A percentile compares a stretch with the other conserved stretches of the same genome.
These are phyloP conservation scores for Semaprochilodus insignis DNA, from an alignment of 2,797 vertebrate species.

Conservation along the genomic window DNA sequence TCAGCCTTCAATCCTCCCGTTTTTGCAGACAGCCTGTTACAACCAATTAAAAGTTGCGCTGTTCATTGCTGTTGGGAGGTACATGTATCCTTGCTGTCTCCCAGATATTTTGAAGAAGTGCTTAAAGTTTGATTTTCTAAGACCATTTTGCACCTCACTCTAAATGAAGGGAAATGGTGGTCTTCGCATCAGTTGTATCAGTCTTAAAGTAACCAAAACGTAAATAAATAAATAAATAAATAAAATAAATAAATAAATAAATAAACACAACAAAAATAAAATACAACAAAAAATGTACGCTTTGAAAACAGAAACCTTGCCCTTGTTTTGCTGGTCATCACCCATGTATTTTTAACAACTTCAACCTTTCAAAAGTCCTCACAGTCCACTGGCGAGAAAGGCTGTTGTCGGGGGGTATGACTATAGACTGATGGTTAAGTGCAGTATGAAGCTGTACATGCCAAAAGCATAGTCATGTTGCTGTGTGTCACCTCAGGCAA, in stretches of 20 bases:
- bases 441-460: not conserved
- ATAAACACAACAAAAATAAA: too few relatives aligned
- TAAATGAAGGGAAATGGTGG: not conserved
- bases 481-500: not conserved
- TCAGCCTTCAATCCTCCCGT: too few relatives aligned
- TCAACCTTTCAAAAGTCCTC: not conserved
- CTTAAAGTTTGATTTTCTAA: not conserved
- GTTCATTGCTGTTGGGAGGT: too few relatives aligned
- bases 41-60: not conserved
- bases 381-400: not conserved
- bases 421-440: not conserved
- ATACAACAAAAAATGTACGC: too few relatives aligned
- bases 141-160: not conserved
- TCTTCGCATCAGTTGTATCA: too few relatives aligned
- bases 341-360: not conserved
- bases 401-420: not conserved
- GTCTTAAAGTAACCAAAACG: too few relatives aligned
- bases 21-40: not conserved
- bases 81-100: too few relatives aligned
- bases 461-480: not conserved
- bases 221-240: too few relatives aligned
- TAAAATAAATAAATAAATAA: too few relatives aligned
- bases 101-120: not conserved
- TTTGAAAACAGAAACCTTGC: too few relatives aligned
- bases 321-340: not conserved